Evolutionary conservation across 2,888 invertebrate genomes (phyloP).

Genomic region (Heliconius erato): DNA sequence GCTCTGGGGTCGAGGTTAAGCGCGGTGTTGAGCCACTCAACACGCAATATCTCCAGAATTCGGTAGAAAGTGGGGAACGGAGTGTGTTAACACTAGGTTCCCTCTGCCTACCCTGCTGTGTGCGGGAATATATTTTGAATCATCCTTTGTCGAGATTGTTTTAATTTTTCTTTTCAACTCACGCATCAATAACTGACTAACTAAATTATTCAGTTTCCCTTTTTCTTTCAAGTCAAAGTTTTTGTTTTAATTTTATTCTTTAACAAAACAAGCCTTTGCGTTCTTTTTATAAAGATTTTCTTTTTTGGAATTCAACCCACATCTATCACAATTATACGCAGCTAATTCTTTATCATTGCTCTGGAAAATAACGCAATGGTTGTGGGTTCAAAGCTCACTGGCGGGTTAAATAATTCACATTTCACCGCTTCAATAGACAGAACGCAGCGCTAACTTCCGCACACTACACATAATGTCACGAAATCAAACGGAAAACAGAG

Average conservation of each 20-base stretch:
- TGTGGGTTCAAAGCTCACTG: not conserved
- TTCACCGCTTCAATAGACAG: not conserved
- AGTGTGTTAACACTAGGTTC: no score
- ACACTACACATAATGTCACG: no score
- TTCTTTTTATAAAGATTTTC: not conserved
- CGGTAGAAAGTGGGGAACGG: no score
- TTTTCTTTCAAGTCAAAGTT: not conserved
- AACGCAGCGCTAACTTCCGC: no score
- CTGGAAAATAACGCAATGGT: not conserved
- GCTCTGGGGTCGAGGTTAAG: no score
- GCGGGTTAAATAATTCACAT: not conserved
- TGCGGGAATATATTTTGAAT: no score
- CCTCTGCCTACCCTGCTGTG: no score
- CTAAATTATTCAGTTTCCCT: not conserved
- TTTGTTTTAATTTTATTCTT: conserved; percentile 1
- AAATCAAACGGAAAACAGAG: no score
- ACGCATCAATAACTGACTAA: not conserved
- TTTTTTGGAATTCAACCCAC: not conserved
- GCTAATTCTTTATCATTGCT: not conserved
- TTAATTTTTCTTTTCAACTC: not conserved
- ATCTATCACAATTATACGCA: not conserved
- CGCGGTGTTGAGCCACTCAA: no score
- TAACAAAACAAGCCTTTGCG: not conserved
- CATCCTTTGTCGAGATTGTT: not conserved
- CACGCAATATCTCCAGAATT: no score